Base-by-base conservation (phyloP, 1,140 invertebrate genomes). In the Drosophila navojoa region DNA sequence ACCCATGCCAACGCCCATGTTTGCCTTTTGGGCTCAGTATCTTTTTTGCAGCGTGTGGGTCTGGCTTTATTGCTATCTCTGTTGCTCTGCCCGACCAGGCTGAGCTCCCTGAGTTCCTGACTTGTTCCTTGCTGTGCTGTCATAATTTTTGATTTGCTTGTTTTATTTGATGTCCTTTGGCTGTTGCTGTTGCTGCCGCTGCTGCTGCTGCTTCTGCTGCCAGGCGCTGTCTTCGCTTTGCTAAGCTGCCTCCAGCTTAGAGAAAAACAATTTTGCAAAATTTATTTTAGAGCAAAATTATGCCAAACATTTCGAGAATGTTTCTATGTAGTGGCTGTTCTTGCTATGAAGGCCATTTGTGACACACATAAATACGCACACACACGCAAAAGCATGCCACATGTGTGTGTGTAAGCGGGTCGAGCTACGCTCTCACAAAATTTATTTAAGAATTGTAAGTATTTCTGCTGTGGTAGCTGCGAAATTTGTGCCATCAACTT, bases 271-370 rank as follows among this genome's bases (percentile, higher is more conserved):
- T 89, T 89, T 89, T 89, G 84, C 84, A 89, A 89, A 89, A 89
- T 89, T 89, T 89, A 89, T 89, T 89, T 89, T 89, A 89, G 89
- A 84, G 84, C 84, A 87, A 89, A 89, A 89, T 89, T 89, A 89
- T 89, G 84, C 84, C 84, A 89, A 89, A 84, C 84, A 89, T 89
- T 89, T 89, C 67, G 60, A 77, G 86, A 89, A 89, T 89, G 84
- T 89, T 87, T 89, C 84, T 89, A 86, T 86, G 82, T 87, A 82
- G 79, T 86, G 79, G 47, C 68, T 71, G 61, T 29, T 64, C 40
- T 49, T 72, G 68, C 58, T 68, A 55, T 61, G 52, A 59, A 62
- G 81, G 73, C 72, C 73, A 77, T 82, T 87, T 77, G 75, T 44
- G 47, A 53, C 76, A 71, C 52, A 64, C 49, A 62, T 60, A 15